Conservation (phyloP, 1,140 invertebrate genomes). For the Galleria mellonella region DNA sequence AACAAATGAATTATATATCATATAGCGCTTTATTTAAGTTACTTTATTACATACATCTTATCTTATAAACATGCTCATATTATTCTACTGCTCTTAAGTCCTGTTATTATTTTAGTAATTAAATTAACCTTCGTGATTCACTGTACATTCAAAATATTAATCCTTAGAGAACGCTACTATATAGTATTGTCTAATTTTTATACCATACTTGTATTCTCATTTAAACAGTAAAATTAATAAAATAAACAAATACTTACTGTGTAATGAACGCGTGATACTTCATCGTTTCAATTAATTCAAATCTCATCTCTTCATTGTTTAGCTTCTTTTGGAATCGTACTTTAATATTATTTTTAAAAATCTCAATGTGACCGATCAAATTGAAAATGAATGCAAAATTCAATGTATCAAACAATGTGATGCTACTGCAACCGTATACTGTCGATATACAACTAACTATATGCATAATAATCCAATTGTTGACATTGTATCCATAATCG, state of each 20-base stretch:
- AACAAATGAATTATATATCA: no score
- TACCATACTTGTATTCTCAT: not conserved
- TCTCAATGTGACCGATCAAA: conserved; percentile 35
- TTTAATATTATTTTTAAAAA: conserved; percentile 27
- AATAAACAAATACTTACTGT: conserved; percentile 27
- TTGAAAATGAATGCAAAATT: conserved; percentile 32
- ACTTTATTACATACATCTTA: no score
- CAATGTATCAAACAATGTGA: conserved; percentile 24
- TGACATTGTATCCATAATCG: conserved; percentile 30
- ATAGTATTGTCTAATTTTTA: no score
- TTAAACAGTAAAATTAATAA: conserved; percentile 2
- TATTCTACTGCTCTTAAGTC: no score
- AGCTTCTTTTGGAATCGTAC: conserved; percentile 9
- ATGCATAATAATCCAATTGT: conserved; percentile 24
- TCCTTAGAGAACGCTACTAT: no score
- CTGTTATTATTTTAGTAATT: no score
- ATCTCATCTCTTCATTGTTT: conserved; percentile 13
- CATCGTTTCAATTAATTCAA: conserved; percentile 17
- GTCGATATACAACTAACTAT: conserved; percentile 16
- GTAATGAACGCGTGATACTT: conserved; percentile 37
- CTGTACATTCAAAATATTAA: no score
- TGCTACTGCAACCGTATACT: conserved; percentile 10
- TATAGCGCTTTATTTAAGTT: no score
- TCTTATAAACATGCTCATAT: no score
- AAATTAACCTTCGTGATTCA: no score